Conservation (phyloP, 1,140 invertebrate species). For the Hylaeus volcanicus region DNA sequence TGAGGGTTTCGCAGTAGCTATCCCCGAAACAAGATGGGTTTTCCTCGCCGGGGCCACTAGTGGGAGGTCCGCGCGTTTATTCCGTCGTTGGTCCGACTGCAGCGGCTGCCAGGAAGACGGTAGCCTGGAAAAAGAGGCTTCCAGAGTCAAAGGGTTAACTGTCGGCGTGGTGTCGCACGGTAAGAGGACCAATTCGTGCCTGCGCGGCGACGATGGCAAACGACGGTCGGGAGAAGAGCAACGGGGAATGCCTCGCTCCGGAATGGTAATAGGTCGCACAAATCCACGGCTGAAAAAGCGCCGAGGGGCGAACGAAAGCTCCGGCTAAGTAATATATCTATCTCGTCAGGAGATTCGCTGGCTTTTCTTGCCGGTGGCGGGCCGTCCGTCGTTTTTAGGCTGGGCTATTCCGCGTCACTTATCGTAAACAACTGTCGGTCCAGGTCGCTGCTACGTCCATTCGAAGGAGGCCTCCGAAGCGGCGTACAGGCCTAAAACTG, state of each 20-base stretch:
- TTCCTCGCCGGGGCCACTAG: too few relatives aligned
- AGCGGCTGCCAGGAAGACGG: neutral
- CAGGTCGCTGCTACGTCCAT: neutral
- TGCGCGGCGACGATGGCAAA: neutral
- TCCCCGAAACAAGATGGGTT: too few relatives aligned
- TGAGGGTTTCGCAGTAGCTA: too few relatives aligned
- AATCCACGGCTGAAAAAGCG: conserved; percentile 12
- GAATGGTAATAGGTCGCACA: conserved; percentile 29
- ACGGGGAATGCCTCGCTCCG: neutral
- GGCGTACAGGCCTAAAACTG: too few relatives aligned
- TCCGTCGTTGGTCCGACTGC: too few relatives aligned
- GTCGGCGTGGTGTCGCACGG: neutral
- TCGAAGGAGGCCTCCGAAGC: too few relatives aligned
- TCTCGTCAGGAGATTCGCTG: neutral
- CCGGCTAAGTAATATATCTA: conserved; percentile 5
- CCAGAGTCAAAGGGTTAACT: conserved; percentile 31
- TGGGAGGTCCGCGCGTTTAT: neutral
- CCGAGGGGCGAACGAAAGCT: conserved; percentile 11
- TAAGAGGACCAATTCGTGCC: neutral
- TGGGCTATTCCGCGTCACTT: conserved; percentile 8
- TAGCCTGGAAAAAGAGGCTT: neutral
- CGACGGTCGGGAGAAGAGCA: neutral
- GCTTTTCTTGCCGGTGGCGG: neutral
- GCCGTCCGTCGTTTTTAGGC: conserved; percentile 6
- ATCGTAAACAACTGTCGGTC: conserved; percentile 34